phyloP scores from a whole-genome alignment of 2,113 vertebrate species.

The Labeo catla region DNA sequence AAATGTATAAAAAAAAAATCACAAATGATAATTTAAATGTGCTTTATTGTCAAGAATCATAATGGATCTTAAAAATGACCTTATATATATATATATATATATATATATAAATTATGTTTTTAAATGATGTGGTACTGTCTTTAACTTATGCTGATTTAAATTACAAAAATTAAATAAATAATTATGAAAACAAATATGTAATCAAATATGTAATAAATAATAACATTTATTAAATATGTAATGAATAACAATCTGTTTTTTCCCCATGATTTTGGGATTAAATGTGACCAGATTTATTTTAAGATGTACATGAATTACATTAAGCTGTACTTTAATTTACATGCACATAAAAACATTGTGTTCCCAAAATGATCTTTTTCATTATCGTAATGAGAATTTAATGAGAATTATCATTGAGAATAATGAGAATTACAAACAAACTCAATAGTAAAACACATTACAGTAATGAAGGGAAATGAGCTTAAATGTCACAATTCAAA shows the following conservation, averaged over 20 bases:
- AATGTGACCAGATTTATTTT: not conserved
- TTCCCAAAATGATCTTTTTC: not conserved
- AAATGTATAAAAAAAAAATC: too few species aligned
- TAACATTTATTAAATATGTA: not conserved
- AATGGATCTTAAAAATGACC: too few species aligned
- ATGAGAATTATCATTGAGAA: not conserved
- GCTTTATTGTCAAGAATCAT: too few species aligned
- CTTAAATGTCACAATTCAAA: not conserved
- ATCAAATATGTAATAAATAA: not conserved
- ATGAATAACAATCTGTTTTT: not conserved
- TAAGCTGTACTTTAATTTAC: not conserved
- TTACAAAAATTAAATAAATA: too few species aligned
- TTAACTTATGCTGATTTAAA: too few species aligned
- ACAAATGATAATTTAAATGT: too few species aligned
- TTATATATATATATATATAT: too few species aligned
- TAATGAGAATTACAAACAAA: not conserved
- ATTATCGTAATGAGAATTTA: not conserved
- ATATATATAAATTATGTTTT: too few species aligned
- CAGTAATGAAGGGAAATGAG: not conserved
- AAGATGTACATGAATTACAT: not conserved
- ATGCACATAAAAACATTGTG: not conserved
- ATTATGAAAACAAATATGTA: not conserved
- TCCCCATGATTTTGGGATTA: not conserved
- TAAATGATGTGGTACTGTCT: too few species aligned
- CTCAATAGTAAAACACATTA: not conserved